Evolutionary conservation across 2,797 vertebrate species (phyloP), one percentile per base, ranked within the genome.

Genomic region (Pitangus sulphuratus): DNA sequence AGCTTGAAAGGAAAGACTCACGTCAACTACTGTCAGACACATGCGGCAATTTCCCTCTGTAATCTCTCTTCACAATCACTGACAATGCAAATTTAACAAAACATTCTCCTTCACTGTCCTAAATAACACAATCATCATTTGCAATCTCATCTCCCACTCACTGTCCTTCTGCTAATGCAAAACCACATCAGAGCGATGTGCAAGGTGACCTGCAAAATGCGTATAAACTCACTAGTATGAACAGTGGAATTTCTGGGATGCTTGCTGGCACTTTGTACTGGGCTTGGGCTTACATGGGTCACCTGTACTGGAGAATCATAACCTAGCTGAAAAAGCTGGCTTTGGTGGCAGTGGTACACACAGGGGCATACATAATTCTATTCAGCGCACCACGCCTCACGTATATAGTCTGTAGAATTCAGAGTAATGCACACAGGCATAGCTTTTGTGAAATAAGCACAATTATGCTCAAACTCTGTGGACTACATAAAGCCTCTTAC

Each of bases 401-500:
- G 45, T 65, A 17, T 20, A 11, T 9, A 20, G 28, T 54, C 64
- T 69, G 0, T 35, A 22, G n/a, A 89, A 54, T 37, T 75, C 53
- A 56, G 72, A 56, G 22, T 25, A 60, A 75, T 5, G 48, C 45
- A 82, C 61, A 20, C 12, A 60, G 53, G 31, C 47, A 48, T 7
- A 44, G 18, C 28, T 84, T 81, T 58, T 89, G 69, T 91, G 84
- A 88, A 94, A 62, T 79, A 91, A 90, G 61, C 51, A 58, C 16
- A 79, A 40, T 65, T 51, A 4, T 72, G 33, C 47, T 84, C 3
- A 1, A 75, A 65, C 51, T 65, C 57, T 58, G 25, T 83, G 78
- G 33, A 57, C 76, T 88, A 39, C 17, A 8, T 82, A 86, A 93
- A 95, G 70, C 66, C 58, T 95, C 65, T 93, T 86, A 94, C 44